phyloP scores from a whole-genome alignment of 2,797 vertebrate genomes.

The Cossypha niveicapilla region DNA sequence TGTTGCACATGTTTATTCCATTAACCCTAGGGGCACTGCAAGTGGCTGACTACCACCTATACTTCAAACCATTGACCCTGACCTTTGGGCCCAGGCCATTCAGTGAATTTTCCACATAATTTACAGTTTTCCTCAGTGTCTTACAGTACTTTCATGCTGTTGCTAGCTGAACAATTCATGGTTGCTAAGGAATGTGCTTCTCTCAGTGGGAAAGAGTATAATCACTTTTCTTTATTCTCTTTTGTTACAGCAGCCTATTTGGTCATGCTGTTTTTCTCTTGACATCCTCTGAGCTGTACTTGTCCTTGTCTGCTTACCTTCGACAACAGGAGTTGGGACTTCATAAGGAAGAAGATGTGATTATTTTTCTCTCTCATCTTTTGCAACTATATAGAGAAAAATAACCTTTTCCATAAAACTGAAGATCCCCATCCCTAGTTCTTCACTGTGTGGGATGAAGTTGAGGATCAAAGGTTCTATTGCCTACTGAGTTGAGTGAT shows the following conservation, averaged over 20 bases:
- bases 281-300: background rate
- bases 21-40: background rate
- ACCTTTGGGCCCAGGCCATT: background rate
- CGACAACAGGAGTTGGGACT: background rate
- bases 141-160: background rate
- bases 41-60: background rate
- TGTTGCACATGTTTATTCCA: background rate
- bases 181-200: constrained; percentile 6
- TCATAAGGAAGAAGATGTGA: background rate
- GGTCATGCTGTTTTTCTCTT: background rate
- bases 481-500: background rate
- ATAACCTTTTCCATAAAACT: background rate
- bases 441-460: background rate
- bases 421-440: background rate
- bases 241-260: constrained; percentile 6
- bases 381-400: background rate
- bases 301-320: background rate
- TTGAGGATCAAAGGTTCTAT: background rate
- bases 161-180: background rate
- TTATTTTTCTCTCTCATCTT: background rate
- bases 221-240: constrained; percentile 10
- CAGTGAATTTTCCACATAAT: background rate
- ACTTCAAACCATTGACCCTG: background rate
- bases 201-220: background rate
- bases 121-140: background rate